These are phyloP conservation scores for Nasonovia ribisnigri DNA, from an alignment of 2,888 invertebrate genomes.

Conservation along the genomic window DNA sequence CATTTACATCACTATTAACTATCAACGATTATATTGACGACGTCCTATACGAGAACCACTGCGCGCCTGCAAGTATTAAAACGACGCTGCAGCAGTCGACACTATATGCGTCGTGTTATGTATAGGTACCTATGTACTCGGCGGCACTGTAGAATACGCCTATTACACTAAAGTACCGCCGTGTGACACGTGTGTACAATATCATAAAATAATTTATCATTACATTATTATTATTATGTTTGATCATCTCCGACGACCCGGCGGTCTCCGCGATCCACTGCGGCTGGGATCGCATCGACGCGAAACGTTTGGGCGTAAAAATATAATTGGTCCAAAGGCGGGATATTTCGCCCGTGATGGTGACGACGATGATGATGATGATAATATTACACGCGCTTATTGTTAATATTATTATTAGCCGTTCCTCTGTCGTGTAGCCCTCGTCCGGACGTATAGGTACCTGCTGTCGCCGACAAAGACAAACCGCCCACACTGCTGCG, in stretches of 20 bases:
- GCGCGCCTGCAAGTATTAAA: background rate
- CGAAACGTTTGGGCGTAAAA: slow-evolving; percentile 44
- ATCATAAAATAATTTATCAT: background rate
- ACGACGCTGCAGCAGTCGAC: background rate
- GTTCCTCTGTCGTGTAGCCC: background rate
- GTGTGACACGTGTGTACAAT: background rate
- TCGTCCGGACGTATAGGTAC: background rate
- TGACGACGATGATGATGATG: background rate
- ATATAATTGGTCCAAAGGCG: slow-evolving; percentile 14
- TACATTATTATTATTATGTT: too few species aligned
- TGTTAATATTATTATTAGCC: slow-evolving; percentile 18
- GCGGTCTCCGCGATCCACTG: too few species aligned
- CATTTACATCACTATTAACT: too few species aligned
- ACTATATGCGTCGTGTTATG: background rate
- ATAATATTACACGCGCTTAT: background rate
- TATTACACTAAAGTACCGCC: background rate
- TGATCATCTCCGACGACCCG: background rate
- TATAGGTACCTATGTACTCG: background rate
- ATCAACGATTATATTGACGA: background rate
- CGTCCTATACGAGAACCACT: background rate
- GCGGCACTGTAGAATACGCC: background rate
- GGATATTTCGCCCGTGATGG: background rate
- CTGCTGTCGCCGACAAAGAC: slow-evolving; percentile 10
- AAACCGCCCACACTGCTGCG: background rate
- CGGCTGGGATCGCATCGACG: background rate